phyloP scores from a whole-genome alignment of 2,888 invertebrate genomes.

The Caenorhabditis afra region DNA sequence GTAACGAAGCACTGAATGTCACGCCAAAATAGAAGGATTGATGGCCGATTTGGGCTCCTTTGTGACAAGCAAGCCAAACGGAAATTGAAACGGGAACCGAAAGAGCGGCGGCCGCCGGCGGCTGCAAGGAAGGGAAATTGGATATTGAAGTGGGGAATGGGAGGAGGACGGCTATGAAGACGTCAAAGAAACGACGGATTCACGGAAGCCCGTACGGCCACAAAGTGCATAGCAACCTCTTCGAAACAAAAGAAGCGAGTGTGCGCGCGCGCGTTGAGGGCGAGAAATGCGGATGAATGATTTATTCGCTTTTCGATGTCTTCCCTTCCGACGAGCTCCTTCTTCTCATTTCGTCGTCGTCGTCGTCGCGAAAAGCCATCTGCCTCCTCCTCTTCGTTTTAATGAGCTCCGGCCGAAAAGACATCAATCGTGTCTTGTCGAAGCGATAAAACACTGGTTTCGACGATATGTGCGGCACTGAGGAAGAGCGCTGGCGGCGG shows the following conservation, averaged over 20 bases:
- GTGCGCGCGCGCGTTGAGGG: no score
- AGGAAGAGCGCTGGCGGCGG: no score
- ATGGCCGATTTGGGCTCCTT: not conserved
- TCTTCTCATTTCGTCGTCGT: not conserved
- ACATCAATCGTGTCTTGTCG: no score
- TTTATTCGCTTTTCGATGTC: constrained; percentile 18
- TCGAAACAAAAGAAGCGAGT: constrained; percentile 3
- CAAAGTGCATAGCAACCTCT: constrained; percentile 37
- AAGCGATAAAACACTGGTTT: no score
- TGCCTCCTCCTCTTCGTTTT: not conserved
- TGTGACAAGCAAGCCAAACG: constrained; percentile 1
- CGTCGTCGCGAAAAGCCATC: not conserved
- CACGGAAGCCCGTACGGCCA: no score
- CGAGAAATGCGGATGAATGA: constrained; percentile 12
- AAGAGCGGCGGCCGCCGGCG: constrained; percentile 7
- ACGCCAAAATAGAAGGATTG: no score
- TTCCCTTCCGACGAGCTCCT: not conserved
- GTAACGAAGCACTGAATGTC: not conserved
- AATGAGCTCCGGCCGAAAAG: not conserved
- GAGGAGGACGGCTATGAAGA: constrained; percentile 9
- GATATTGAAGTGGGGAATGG: not conserved
- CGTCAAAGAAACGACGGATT: not conserved
- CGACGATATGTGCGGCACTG: no score
- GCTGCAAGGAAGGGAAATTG: no score
- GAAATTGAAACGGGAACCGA: constrained; percentile 5